Percentiles rank a stretch among this genome's conserved stretches.
phyloP scores from a whole-genome alignment of 2,888 invertebrate genomes.

The Argyra leucocephala region DNA sequence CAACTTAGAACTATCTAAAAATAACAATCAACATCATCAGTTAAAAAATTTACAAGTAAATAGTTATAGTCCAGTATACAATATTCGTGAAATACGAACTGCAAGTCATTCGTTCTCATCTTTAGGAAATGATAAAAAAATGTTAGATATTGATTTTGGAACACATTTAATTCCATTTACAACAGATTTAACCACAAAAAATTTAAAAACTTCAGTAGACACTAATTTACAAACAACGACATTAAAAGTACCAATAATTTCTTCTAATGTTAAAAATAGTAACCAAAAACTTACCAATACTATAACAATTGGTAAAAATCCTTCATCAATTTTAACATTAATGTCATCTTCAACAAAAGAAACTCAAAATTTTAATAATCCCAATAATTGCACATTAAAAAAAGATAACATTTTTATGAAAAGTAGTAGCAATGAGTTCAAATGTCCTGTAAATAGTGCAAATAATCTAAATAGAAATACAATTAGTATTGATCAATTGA shows the following conservation, averaged over 20 bases:
- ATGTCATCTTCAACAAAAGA: not conserved
- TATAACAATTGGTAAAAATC: not conserved
- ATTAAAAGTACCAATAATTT: not conserved
- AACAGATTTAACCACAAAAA: constrained; percentile 22
- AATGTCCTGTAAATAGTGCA: too few relatives aligned
- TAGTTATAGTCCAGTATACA: constrained; percentile 42
- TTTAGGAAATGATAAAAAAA: constrained; percentile 42
- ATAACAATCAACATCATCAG: constrained; percentile 10
- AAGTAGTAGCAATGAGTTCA: too few relatives aligned
- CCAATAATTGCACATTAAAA: not conserved
- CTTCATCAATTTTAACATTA: not conserved
- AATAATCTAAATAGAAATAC: too few relatives aligned
- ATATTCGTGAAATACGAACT: constrained; percentile 43
- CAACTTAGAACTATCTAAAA: constrained; percentile 15
- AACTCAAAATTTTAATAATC: too few relatives aligned
- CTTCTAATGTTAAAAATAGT: too few relatives aligned
- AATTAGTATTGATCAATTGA: too few relatives aligned
- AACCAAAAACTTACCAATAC: not conserved
- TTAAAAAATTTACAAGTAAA: constrained; percentile 23
- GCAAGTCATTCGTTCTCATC: constrained; percentile 42
- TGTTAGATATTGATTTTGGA: constrained; percentile 38
- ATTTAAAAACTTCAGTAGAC: not conserved
- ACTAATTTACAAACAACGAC: not conserved
- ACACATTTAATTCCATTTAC: constrained; percentile 10
- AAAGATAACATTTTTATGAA: too few relatives aligned